phyloP scores from a whole-genome alignment of 2,797 vertebrate genomes.

The Bovichtus variegatus region DNA sequence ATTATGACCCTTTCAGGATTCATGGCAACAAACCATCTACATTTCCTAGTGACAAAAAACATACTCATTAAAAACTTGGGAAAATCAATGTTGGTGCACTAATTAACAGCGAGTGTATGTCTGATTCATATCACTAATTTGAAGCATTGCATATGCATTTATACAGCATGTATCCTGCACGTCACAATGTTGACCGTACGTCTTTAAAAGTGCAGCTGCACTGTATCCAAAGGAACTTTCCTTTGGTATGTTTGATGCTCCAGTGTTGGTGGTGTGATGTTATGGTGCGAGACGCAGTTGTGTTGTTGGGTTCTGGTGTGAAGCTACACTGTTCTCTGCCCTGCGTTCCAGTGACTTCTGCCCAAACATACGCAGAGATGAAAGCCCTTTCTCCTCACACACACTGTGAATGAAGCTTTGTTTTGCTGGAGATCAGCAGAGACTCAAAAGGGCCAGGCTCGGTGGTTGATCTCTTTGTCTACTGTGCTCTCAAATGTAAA shows the following conservation, averaged over 20 bases:
- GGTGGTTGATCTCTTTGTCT: conserved; percentile 71
- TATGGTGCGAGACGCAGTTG: conserved; percentile 30
- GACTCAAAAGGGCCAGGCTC: conserved; percentile 69
- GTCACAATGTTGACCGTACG: neutral
- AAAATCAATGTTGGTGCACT: neutral
- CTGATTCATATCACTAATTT: neutral
- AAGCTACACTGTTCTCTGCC: conserved; percentile 61
- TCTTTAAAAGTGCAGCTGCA: neutral
- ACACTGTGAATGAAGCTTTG: conserved; percentile 79
- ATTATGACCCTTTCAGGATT: neutral
- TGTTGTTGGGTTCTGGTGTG: conserved; percentile 52
- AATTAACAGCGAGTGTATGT: neutral
- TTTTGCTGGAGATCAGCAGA: conserved; percentile 65
- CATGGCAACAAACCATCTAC: neutral
- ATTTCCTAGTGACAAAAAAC: too few species aligned
- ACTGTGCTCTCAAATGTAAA: conserved; percentile 52
- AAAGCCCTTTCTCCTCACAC: conserved; percentile 75
- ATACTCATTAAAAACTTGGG: neutral
- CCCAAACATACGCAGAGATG: conserved; percentile 79
- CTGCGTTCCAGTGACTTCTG: conserved; percentile 72
- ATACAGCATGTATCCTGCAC: neutral
- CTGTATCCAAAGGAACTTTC: neutral
- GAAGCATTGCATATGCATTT: neutral
- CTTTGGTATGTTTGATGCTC: conserved; percentile 22
- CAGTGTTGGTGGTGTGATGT: conserved; percentile 39